These are phyloP conservation scores for Geotrupes spiniger DNA, from an alignment of 2,888 invertebrate genomes.

Conservation along the genomic window DNA sequence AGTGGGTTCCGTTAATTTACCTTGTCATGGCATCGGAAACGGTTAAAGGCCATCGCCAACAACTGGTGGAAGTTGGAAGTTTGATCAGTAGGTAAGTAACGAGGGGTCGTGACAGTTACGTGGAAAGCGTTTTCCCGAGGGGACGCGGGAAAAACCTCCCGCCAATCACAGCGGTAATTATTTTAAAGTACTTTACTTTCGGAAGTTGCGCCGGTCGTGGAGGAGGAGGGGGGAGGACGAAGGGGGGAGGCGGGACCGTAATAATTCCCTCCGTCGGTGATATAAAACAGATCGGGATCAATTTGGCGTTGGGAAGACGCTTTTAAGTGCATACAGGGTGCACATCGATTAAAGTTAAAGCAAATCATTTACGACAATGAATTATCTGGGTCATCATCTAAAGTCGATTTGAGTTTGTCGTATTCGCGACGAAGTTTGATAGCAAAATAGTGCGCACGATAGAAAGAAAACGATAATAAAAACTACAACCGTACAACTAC, in stretches of 20 bases:
- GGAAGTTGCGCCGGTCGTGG: constrained; percentile 6
- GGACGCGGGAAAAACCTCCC: constrained; percentile 35
- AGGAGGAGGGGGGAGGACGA: constrained; percentile 8
- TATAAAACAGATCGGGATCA: neutral
- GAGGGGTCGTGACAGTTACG: constrained; percentile 39
- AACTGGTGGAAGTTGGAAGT: constrained; percentile 26
- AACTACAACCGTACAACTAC: too few species aligned
- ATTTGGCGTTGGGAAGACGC: too few species aligned
- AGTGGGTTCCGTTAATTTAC: constrained; percentile 25
- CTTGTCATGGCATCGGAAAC: constrained; percentile 27
- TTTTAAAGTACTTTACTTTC: constrained; percentile 44
- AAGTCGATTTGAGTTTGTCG: too few species aligned
- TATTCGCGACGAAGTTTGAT: too few species aligned
- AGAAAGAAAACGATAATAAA: too few species aligned
- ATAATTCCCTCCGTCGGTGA: neutral
- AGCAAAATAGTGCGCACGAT: too few species aligned
- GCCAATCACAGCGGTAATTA: constrained; percentile 48
- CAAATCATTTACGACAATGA: too few species aligned
- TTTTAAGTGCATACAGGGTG: too few species aligned
- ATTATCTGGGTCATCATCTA: too few species aligned
- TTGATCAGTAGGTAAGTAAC: constrained; percentile 30
- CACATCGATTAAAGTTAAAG: neutral
- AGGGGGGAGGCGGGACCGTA: constrained; percentile 2
- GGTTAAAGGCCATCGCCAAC: constrained; percentile 20
- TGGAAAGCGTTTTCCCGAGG: constrained; percentile 38